phyloP scores from a whole-genome alignment of 92 coral and sea anemone genomes.

The Galaxea fascicularis region DNA sequence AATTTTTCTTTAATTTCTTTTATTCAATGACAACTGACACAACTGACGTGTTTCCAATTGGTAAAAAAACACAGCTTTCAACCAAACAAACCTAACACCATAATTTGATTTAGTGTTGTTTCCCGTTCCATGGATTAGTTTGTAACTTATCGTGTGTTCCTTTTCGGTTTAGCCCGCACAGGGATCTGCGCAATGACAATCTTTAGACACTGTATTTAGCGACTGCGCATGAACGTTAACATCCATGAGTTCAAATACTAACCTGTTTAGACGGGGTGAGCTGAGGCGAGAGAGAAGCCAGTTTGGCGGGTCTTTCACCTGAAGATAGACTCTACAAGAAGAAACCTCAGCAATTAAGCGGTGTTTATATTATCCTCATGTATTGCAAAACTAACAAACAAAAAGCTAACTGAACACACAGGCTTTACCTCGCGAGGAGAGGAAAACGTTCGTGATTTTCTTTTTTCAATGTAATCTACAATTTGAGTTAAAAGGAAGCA shows the following conservation, averaged over 20 bases:
- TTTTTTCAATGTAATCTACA: constrained; percentile 50
- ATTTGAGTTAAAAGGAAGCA: not conserved
- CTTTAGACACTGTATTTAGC: too few relatives aligned
- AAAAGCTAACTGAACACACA: not conserved
- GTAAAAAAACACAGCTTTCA: too few relatives aligned
- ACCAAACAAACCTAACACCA: too few relatives aligned
- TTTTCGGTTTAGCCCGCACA: too few relatives aligned
- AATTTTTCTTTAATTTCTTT: too few relatives aligned
- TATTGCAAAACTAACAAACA: not conserved
- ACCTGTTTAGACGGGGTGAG: constrained; percentile 77
- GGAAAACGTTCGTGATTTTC: constrained; percentile 27
- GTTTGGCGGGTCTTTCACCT: constrained; percentile 39
- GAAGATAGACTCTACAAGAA: constrained; percentile 59
- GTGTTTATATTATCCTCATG: not conserved
- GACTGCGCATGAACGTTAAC: too few relatives aligned
- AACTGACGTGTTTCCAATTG: too few relatives aligned
- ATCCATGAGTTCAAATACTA: not conserved
- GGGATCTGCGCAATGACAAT: too few relatives aligned
- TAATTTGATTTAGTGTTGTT: too few relatives aligned
- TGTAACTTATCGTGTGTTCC: too few relatives aligned
- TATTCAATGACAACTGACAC: too few relatives aligned
- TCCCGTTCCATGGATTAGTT: too few relatives aligned
- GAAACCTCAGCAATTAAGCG: not conserved
- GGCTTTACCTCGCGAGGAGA: constrained; percentile 42
- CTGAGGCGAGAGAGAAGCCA: constrained; percentile 76